These are phyloP conservation scores for Formica exsecta DNA, from an alignment of 1,140 invertebrate genomes.

Conservation along the genomic window DNA sequence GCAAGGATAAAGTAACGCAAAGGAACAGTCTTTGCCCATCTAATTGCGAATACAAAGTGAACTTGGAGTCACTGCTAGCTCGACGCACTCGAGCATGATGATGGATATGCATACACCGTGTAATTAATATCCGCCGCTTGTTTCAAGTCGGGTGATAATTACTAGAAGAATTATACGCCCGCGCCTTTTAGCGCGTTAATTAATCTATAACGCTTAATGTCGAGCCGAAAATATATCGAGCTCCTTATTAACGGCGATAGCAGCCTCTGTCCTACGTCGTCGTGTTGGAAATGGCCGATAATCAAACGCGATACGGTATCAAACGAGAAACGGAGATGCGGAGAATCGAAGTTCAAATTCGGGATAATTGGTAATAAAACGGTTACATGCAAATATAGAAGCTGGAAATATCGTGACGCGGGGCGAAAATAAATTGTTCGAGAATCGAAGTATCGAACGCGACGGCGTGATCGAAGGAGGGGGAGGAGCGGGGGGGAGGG, in stretches of 20 bases:
- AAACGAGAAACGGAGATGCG: neutral
- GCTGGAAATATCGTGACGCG: constrained; percentile 23
- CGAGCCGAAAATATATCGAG: neutral
- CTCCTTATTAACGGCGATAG: neutral
- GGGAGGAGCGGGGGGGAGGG: too few relatives aligned
- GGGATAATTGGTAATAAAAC: constrained; percentile 44
- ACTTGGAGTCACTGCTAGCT: neutral
- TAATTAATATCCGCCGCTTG: neutral
- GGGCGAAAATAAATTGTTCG: constrained; percentile 34
- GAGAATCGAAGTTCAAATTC: constrained; percentile 11
- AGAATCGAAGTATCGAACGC: constrained; percentile 17
- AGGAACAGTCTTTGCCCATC: neutral
- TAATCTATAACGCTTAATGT: neutral
- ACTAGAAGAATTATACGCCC: neutral
- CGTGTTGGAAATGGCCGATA: neutral
- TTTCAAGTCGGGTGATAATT: constrained; percentile 2
- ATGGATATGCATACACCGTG: neutral
- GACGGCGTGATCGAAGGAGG: neutral
- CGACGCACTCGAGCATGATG: neutral
- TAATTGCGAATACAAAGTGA: neutral
- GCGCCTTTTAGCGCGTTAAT: neutral
- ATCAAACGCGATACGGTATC: neutral
- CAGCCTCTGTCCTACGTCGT: too few relatives aligned
- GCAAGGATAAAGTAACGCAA: constrained; percentile 4
- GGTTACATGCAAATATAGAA: constrained; percentile 22